Conservation (phyloP, 92 coral and sea anemone genomes). For the Pocillopora meandrina region DNA sequence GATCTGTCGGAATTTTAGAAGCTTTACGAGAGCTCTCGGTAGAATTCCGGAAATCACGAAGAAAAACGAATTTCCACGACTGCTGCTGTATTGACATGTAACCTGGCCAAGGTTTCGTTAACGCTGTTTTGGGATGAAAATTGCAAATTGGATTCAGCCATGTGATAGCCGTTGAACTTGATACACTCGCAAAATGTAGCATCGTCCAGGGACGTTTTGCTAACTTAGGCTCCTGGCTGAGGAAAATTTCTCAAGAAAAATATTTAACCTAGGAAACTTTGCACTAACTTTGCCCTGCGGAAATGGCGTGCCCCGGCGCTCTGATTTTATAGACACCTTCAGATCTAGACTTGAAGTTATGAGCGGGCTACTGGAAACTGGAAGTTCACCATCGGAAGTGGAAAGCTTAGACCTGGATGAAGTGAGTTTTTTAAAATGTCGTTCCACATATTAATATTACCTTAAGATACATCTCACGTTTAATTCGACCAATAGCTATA, state of each 20-base stretch:
- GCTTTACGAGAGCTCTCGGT: not conserved
- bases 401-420: constrained; percentile 45
- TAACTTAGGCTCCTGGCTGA: constrained; percentile 1
- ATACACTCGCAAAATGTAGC: constrained; percentile 8
- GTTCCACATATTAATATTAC: too few relatives aligned
- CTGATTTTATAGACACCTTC: constrained; percentile 8
- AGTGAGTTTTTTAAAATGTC: constrained; percentile 10
- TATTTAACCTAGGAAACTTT: not conserved
- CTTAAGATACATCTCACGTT: too few relatives aligned
- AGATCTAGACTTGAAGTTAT: constrained; percentile 17
- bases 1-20: not conserved
- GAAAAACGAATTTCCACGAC: not conserved
- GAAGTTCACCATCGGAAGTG: constrained; percentile 48
- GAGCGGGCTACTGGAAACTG: constrained; percentile 53
- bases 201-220: not conserved
- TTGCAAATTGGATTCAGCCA: constrained; percentile 16
- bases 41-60: not conserved
- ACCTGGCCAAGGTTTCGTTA: constrained; percentile 18
- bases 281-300: not conserved
- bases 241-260: not conserved
- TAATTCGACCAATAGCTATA: too few relatives aligned
- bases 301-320: constrained; percentile 32
- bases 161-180: constrained; percentile 22
- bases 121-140: constrained; percentile 20
- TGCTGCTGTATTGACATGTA: not conserved